phyloP scores from a whole-genome alignment of 2,888 invertebrate genomes.

The Gastrophysa polygoni region DNA sequence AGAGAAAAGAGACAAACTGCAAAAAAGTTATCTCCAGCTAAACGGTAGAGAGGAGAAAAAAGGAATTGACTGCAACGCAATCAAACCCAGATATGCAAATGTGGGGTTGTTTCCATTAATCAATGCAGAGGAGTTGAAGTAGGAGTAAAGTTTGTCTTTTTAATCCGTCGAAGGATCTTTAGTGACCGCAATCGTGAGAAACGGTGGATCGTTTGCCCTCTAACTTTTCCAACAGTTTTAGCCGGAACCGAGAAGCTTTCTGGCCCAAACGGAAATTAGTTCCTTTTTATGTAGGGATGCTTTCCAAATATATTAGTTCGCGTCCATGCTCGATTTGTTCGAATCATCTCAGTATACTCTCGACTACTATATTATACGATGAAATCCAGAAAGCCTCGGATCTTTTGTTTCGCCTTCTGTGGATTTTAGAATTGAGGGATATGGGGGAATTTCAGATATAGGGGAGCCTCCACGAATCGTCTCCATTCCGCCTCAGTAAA shows the following conservation, averaged over 20 bases:
- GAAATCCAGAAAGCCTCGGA: conserved; percentile 39
- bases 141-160: conserved; percentile 45
- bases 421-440: neutral
- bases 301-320: conserved; percentile 53
- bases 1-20: no score
- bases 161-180: conserved; percentile 51
- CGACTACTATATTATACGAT: conserved; percentile 47
- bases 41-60: no score
- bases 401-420: conserved; percentile 20
- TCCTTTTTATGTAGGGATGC: conserved; percentile 55
- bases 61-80: conserved; percentile 9
- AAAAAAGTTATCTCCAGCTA: no score
- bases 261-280: conserved; percentile 56
- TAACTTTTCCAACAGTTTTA: conserved; percentile 52
- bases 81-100: conserved; percentile 30
- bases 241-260: conserved; percentile 49
- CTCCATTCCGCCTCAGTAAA: neutral
- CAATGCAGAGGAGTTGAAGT: conserved; percentile 41
- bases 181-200: conserved; percentile 51
- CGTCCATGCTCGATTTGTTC: conserved; percentile 53
- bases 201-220: conserved; percentile 46
- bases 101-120: conserved; percentile 27
- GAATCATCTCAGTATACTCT: conserved; percentile 47
- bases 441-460: neutral
- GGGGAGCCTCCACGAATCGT: neutral